phyloP scores from a whole-genome alignment of 2,888 invertebrate species.

The Eupithecia tripunctaria region DNA sequence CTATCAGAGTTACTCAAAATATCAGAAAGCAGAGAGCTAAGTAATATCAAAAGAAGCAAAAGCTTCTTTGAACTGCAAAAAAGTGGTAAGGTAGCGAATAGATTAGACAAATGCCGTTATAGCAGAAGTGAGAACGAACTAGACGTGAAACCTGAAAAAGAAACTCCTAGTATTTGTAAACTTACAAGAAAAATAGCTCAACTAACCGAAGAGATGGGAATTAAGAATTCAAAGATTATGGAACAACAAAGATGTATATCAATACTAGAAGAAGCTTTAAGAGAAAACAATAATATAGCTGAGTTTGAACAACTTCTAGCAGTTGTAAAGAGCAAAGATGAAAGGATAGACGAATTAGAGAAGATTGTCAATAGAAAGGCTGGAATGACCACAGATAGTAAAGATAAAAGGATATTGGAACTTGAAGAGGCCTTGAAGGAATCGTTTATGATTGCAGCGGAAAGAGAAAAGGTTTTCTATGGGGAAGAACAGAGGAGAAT shows the following conservation, averaged over 20 bases:
- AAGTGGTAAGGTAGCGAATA: constrained; percentile 85
- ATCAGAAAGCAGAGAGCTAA: constrained; percentile 70
- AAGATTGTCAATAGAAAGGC: constrained; percentile 85
- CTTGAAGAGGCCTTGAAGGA: constrained; percentile 93
- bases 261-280: constrained; percentile 81
- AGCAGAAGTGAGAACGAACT: constrained; percentile 77
- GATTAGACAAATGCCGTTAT: constrained; percentile 81
- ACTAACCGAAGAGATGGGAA: constrained; percentile 74
- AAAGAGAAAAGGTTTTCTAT: constrained; percentile 87
- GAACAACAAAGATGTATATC: constrained; percentile 83
- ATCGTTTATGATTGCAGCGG: constrained; percentile 89
- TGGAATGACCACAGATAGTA: constrained; percentile 66
- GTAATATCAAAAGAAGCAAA: constrained; percentile 72
- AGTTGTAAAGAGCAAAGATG: constrained; percentile 85
- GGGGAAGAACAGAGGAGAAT: constrained; percentile 87
- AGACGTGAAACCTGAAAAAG: constrained; percentile 60
- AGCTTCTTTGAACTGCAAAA: constrained; percentile 81
- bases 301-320: constrained; percentile 85
- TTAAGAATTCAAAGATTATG: constrained; percentile 82
- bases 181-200: constrained; percentile 73
- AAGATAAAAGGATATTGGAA: constrained; percentile 87
- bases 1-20: constrained; percentile 79
- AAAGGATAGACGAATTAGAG: constrained; percentile 91
- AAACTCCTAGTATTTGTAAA: constrained; percentile 64
- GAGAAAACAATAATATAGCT: constrained; percentile 83